Base-by-base conservation (phyloP, 2,113 vertebrate genomes). In the Tetraodon nigroviridis region DNA sequence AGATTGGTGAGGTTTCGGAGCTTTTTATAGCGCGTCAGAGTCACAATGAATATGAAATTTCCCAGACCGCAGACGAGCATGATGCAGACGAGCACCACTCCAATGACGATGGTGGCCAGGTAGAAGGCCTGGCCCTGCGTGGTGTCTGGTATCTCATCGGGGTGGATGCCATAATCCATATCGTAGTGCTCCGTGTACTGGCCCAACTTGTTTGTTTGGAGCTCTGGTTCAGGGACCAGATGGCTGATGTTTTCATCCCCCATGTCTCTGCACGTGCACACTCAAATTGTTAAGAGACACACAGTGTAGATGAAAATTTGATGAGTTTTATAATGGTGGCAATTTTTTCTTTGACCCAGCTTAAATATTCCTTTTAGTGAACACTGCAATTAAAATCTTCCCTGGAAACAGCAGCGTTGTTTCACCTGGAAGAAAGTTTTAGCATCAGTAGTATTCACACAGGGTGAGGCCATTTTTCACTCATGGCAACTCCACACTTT, bases 1-100 rank as follows among this genome's bases (percentile, higher is more conserved):
- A 99, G 83, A 86, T 98, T 98, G 79, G 97, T 99, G 79, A 98
- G 91, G 76, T 94, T 99, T 5, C 96, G 83, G 4, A 98, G 91
- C 80, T 98, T 97, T 85, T 95, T 98, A 83, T 93, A 95, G 44
- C 96, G 92, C 15, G 86, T 90, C 0, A 99, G 80, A 0, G 93
- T 93, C 13, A 87, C 91, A 0, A 98, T 98, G 66, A 99, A 92
- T 6, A 77, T 93, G 84, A 96, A 90, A 78, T 97, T 97, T 59
- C 94, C 94, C 0, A 94, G 51, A 16, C 96, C 97, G 0, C 95
- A 99, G 51, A 98, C 90, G 17, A 98, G 75, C 92, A 99, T 95
- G 84, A 98, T 99, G 75, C 94, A 92, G 2, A 85, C 84, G 0
- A 99, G 96, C 52, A 98, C 95, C 29, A 93, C 76, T 0, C 92